Evolutionary conservation across 2,113 vertebrate genomes (phyloP).

Genomic region (Anoura caudifer): DNA sequence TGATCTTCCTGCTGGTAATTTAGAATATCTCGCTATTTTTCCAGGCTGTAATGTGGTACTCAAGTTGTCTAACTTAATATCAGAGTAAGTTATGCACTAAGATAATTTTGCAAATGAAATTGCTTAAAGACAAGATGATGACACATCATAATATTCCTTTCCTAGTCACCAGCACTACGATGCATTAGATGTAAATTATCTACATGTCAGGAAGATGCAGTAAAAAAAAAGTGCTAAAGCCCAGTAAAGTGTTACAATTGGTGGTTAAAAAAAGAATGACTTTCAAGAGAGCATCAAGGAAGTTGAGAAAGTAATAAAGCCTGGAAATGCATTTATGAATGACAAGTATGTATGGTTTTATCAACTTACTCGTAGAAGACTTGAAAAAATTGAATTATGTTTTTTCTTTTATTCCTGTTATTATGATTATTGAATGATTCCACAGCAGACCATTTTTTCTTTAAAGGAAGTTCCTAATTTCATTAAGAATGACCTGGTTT

Average conservation of each 20-base stretch:
- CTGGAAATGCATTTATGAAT: background rate
- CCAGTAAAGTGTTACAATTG: background rate
- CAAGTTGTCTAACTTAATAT: constrained; percentile 32
- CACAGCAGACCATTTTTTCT: background rate
- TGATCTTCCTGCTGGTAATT: background rate
- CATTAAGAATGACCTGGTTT: background rate
- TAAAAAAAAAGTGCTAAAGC: background rate
- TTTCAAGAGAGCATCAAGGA: background rate
- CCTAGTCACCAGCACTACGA: background rate
- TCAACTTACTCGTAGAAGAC: background rate
- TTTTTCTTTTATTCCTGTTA: background rate
- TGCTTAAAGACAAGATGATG: constrained; percentile 22
- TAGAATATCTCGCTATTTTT: background rate
- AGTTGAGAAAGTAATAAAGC: background rate
- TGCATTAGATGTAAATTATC: constrained; percentile 3
- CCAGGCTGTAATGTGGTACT: background rate
- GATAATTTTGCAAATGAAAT: constrained; percentile 50
- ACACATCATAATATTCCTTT: constrained; percentile 34
- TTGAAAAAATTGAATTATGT: background rate
- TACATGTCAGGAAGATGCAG: background rate
- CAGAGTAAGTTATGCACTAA: background rate
- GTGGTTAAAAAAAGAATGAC: background rate
- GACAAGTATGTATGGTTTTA: background rate
- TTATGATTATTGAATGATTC: background rate
- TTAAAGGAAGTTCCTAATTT: background rate